Evolutionary conservation across 1,140 invertebrate species (phyloP).

Genomic region (Laupala kohalensis): DNA sequence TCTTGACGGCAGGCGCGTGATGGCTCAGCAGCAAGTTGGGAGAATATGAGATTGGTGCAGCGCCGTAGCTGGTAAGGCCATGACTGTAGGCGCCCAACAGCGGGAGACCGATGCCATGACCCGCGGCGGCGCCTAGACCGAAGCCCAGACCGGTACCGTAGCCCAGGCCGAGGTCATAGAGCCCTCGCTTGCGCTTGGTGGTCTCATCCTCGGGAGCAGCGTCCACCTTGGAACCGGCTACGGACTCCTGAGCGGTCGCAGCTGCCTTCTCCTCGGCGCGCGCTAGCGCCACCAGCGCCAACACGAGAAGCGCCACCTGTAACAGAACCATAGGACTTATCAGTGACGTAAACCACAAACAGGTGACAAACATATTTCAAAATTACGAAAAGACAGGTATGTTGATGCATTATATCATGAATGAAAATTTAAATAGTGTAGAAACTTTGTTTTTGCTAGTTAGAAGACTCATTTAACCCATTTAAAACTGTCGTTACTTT

Average conservation of each 20-base stretch:
- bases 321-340: background rate
- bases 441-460: too few relatives aligned
- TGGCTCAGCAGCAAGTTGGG: background rate
- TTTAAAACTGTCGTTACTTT: too few relatives aligned
- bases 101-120: conserved; percentile 21
- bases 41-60: background rate
- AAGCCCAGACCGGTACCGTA: conserved; percentile 17
- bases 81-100: too few relatives aligned
- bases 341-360: too few relatives aligned
- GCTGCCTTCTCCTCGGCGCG: background rate
- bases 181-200: background rate
- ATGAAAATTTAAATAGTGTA: too few relatives aligned
- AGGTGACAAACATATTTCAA: too few relatives aligned
- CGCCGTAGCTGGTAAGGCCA: background rate
- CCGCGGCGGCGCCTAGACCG: conserved; percentile 23
- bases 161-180: background rate
- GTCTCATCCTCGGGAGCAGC: conserved; percentile 18
- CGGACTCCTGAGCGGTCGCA: too few relatives aligned
- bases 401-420: too few relatives aligned
- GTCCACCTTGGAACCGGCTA: background rate
- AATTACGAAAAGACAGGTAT: too few relatives aligned
- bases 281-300: background rate
- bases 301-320: background rate
- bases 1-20: conserved; percentile 53
- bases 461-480: too few relatives aligned